Percentiles rank a stretch among this genome's conserved stretches.
Evolutionary conservation across 2,888 invertebrate genomes (phyloP).

Genomic region (Leptinotarsa juncta): DNA sequence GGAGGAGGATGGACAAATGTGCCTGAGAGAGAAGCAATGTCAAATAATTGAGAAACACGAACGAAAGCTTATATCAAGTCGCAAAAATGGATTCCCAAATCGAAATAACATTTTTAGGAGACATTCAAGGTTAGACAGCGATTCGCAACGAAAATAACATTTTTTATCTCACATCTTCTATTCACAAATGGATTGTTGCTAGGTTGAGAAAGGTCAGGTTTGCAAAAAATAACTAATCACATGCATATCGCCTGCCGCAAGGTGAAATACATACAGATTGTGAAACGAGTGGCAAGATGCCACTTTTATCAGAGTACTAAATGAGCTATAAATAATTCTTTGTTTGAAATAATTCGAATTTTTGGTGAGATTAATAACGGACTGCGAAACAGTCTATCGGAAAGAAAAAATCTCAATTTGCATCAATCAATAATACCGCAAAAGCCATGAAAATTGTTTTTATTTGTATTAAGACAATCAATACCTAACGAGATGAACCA

Average conservation of each 20-base stretch:
- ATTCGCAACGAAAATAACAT: slow-evolving; percentile 25
- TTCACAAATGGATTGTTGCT: slow-evolving; percentile 27
- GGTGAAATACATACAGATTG: slow-evolving; percentile 12
- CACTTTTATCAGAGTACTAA: background rate
- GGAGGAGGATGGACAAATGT: no score
- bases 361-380: background rate
- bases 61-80: background rate
- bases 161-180: slow-evolving; percentile 18
- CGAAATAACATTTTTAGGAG: slow-evolving; percentile 23
- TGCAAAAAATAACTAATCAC: slow-evolving; percentile 26
- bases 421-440: no score
- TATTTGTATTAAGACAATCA: no score
- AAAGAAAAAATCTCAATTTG: no score
- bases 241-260: slow-evolving; percentile 14
- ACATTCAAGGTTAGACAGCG: slow-evolving; percentile 23
- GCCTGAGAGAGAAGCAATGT: no score
- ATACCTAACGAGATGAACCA: no score
- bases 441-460: no score
- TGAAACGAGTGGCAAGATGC: slow-evolving; percentile 3
- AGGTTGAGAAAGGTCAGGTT: slow-evolving; percentile 37
- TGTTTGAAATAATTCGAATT: background rate
- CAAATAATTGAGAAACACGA: background rate
- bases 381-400: no score
- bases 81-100: background rate
- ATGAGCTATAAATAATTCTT: background rate